Conservation (phyloP, 2,888 invertebrate species). For the Ophion ventricosus region DNA sequence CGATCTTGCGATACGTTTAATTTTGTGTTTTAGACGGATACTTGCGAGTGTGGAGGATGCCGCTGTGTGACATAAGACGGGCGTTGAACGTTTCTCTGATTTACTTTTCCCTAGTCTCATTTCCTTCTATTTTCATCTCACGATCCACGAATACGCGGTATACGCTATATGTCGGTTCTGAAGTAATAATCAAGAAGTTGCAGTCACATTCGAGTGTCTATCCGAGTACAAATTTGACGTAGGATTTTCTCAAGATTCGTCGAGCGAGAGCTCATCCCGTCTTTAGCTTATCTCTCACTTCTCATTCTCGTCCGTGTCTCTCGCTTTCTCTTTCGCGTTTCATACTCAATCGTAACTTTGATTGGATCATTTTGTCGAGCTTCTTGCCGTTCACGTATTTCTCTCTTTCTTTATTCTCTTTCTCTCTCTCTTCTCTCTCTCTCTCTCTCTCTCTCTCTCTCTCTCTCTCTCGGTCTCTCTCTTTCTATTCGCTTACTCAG, state of each 20-base stretch:
- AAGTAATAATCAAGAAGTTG: constrained; percentile 46
- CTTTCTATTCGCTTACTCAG: constrained; percentile 18
- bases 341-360: constrained; percentile 60
- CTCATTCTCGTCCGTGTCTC: constrained; percentile 6
- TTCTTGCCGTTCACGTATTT: constrained; percentile 14
- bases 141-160: not conserved
- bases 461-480: not conserved
- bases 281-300: not conserved
- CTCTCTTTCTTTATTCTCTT: not conserved
- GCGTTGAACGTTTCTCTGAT: not conserved
- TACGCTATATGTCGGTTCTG: constrained; percentile 14
- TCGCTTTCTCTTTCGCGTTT: constrained; percentile 25
- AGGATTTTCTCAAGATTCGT: constrained; percentile 23
- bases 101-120: not conserved
- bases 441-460: constrained; percentile 16
- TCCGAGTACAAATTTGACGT: constrained; percentile 48
- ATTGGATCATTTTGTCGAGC: constrained; percentile 63
- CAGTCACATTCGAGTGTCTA: constrained; percentile 20
- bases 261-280: constrained; percentile 17
- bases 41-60: not conserved
- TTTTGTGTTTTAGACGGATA: not conserved
- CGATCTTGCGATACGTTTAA: not conserved
- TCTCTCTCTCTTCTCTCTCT: not conserved
- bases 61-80: not conserved
- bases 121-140: constrained; percentile 14